Evolutionary conservation across 2,797 vertebrate species (phyloP).

Genomic region (Acanthis flammea): DNA sequence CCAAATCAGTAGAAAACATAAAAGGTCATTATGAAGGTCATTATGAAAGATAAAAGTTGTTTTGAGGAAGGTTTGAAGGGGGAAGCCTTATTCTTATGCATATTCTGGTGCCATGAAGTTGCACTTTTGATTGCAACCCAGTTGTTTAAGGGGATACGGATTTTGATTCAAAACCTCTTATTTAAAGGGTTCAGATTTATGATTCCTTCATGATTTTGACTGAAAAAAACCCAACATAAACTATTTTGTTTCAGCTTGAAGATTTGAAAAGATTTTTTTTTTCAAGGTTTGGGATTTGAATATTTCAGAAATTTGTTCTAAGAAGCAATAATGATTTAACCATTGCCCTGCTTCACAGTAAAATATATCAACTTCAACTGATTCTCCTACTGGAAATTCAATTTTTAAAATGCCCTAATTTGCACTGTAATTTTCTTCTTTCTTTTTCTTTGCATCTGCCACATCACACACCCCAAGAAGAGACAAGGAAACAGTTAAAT

Average conservation of each 20-base stretch:
- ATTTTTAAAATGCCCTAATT: background rate
- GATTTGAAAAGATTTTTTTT: background rate
- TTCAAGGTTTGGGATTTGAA: background rate
- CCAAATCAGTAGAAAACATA: background rate
- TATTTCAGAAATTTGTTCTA: background rate
- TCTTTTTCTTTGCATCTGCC: background rate
- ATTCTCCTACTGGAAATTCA: background rate
- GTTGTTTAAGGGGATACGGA: background rate
- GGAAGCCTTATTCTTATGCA: background rate
- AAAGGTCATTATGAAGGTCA: background rate
- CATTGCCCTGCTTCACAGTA: background rate
- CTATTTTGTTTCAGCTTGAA: background rate
- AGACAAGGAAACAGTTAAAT: background rate
- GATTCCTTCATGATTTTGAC: background rate
- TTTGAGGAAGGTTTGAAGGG: background rate
- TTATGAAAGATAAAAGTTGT: background rate
- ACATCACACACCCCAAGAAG: rapidly evolving
- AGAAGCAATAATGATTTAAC: background rate
- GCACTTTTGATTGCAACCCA: background rate
- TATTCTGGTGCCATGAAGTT: background rate
- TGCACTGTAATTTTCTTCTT: background rate
- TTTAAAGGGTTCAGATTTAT: background rate
- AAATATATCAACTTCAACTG: background rate
- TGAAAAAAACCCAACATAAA: background rate
- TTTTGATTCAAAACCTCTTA: background rate